Base-by-base conservation (phyloP, 2,797 vertebrate species). In the Trematomus bernacchii region DNA sequence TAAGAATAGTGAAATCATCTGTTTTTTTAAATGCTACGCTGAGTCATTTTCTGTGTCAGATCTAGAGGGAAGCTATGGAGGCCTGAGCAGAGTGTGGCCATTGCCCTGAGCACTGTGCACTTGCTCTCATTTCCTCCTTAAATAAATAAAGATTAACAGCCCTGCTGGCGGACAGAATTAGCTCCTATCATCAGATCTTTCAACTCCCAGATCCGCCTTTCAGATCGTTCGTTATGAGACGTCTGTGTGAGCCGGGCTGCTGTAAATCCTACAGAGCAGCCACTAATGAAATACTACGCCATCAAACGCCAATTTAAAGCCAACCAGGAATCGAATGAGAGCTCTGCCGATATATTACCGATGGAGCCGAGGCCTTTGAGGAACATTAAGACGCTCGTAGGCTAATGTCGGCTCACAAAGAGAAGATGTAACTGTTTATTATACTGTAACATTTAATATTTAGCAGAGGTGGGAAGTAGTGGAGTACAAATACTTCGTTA, bases 71-170 rank as follows among this genome's bases (percentile, higher is more conserved):
- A 63, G 69, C 68, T 42, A 63, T 15, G 18, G 40, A 77, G 80
- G 69, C 66, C 71, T 37, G 53, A 78, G 70, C 42, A 30, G 37
- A 79, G 75, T 69, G 69, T 79, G 83, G 73, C 55, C 67, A 47
- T 86, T 71, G 87, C 85, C 90, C 79, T 71, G 62, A 83, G 91
- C 85, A 50, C 69, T 50, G 30, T 10, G 15, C 81, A 73, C 69
- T 87, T 85, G 87, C 75, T 91, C 87, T 91, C 76, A 90, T 93
- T 92, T 90, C 88, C 89, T 90, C 75, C 73, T 84, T 92, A 71
- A 91, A 92, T 92, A 87, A 91, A 91, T 92, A 68, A 91, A 91
- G 89, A 92, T 90, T 67, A 89, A 77, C 85, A 72, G 68, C 67
- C 71, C 52, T 66, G 65, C 76, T 37, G 51, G 76, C 59, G 70